These are phyloP conservation scores for Lysandra bellargus DNA, from an alignment of 2,888 invertebrate genomes.

Conservation along the genomic window DNA sequence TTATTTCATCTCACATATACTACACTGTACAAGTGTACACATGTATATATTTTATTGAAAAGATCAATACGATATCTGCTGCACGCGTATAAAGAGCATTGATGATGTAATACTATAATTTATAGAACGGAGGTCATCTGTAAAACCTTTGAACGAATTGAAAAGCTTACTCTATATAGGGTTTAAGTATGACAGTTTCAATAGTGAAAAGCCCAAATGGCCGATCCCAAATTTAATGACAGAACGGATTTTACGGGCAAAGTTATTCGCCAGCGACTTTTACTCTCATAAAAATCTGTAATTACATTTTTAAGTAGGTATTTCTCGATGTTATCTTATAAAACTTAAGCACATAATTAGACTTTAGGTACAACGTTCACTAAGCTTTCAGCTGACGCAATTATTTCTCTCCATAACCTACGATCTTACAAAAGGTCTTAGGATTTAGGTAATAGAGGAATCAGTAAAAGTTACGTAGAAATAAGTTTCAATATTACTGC, in stretches of 20 bases:
- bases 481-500: neutral
- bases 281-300: neutral
- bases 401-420: neutral
- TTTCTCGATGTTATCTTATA: neutral
- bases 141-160: neutral
- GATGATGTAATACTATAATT: neutral
- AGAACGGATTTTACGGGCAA: neutral
- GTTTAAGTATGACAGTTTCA: neutral
- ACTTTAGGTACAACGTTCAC: neutral
- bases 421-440: neutral
- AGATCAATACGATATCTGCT: too few relatives aligned
- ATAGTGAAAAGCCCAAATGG: neutral
- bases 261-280: neutral
- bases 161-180: neutral
- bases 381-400: neutral
- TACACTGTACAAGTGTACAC: too few relatives aligned
- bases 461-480: constrained; percentile 4
- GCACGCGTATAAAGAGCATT: neutral
- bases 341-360: neutral
- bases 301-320: neutral
- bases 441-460: neutral
- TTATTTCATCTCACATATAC: too few relatives aligned
- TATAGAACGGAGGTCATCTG: neutral
- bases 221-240: constrained; percentile 6
- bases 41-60: too few relatives aligned